A percentile compares a stretch with the other conserved stretches of the same genome.
These are phyloP conservation scores for Amphipyra tragopoginis DNA, from an alignment of 2,888 invertebrate species.

Conservation along the genomic window DNA sequence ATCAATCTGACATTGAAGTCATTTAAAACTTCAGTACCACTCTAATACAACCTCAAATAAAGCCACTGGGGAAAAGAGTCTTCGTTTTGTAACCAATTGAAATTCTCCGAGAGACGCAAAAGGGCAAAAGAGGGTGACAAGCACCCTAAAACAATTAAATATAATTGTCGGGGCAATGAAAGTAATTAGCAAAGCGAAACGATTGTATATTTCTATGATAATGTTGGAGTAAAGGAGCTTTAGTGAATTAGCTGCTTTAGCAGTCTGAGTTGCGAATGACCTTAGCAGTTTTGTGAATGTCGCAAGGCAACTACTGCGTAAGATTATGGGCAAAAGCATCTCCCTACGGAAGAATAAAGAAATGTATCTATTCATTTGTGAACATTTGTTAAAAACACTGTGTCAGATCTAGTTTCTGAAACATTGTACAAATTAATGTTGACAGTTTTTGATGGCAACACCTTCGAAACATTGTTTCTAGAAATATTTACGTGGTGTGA, in stretches of 20 bases:
- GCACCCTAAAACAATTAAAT: conserved; percentile 45
- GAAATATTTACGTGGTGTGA: too few species aligned
- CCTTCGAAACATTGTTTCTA: too few species aligned
- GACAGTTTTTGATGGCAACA: too few species aligned
- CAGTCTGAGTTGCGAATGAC: conserved; percentile 8
- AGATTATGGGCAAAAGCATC: too few species aligned
- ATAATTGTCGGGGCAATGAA: conserved; percentile 41
- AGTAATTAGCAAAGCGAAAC: conserved; percentile 46
- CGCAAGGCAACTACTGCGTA: not conserved
- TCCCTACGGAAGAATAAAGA: too few species aligned
- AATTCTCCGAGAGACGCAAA: conserved; percentile 29
- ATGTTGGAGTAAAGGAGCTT: conserved; percentile 24
- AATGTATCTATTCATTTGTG: too few species aligned
- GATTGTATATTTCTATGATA: conserved; percentile 37
- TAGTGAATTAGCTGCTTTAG: conserved; percentile 20
- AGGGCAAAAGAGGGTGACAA: conserved; percentile 13
- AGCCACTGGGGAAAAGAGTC: conserved; percentile 2
- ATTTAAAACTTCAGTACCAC: too few species aligned
- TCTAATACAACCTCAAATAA: too few species aligned
- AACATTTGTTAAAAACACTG: too few species aligned
- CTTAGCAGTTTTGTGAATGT: not conserved
- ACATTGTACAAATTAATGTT: too few species aligned
- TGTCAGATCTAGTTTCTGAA: too few species aligned
- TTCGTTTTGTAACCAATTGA: conserved; percentile 22
- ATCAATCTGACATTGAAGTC: too few species aligned